These are phyloP conservation scores for Clivina fossor DNA, from an alignment of 2,888 invertebrate genomes.

Conservation along the genomic window DNA sequence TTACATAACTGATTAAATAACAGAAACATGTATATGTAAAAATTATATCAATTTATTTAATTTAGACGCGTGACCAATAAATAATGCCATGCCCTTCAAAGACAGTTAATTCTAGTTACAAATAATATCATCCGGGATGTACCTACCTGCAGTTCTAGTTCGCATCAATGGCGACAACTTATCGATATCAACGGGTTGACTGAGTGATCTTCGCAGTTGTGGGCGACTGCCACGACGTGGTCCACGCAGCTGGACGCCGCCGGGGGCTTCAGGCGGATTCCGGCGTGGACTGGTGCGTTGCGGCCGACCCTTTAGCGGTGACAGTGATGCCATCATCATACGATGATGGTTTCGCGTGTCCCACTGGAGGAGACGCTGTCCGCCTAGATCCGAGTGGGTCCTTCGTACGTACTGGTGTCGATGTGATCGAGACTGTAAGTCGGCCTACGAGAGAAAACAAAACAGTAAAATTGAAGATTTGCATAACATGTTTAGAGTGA, in stretches of 20 bases:
- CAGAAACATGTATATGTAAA: too few species aligned
- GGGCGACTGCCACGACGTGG: slow-evolving; percentile 41
- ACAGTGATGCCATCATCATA: slow-evolving; percentile 54
- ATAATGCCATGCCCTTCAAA: background rate
- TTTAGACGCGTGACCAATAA: background rate
- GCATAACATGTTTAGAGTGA: too few species aligned
- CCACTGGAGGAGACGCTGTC: slow-evolving; percentile 59
- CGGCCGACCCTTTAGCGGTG: slow-evolving; percentile 55
- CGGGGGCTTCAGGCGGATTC: slow-evolving; percentile 50
- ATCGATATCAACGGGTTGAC: slow-evolving; percentile 67
- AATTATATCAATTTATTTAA: background rate
- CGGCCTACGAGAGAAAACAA: slow-evolving; percentile 55
- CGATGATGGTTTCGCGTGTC: slow-evolving; percentile 54
- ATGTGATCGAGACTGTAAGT: slow-evolving; percentile 55
- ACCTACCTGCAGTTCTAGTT: slow-evolving; percentile 56
- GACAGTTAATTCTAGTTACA: background rate
- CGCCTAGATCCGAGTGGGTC: slow-evolving; percentile 61
- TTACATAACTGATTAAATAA: too few species aligned
- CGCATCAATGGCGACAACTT: slow-evolving; percentile 60
- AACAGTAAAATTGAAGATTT: too few species aligned
- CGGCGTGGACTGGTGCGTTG: slow-evolving; percentile 54
- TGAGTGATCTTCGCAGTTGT: slow-evolving; percentile 60
- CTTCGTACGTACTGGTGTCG: slow-evolving; percentile 57
- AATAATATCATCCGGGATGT: slow-evolving; percentile 1
- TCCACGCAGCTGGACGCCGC: slow-evolving; percentile 43